Evolutionary conservation across 2,113 vertebrate species (phyloP).

Genomic region (Crotophaga sulcirostris): DNA sequence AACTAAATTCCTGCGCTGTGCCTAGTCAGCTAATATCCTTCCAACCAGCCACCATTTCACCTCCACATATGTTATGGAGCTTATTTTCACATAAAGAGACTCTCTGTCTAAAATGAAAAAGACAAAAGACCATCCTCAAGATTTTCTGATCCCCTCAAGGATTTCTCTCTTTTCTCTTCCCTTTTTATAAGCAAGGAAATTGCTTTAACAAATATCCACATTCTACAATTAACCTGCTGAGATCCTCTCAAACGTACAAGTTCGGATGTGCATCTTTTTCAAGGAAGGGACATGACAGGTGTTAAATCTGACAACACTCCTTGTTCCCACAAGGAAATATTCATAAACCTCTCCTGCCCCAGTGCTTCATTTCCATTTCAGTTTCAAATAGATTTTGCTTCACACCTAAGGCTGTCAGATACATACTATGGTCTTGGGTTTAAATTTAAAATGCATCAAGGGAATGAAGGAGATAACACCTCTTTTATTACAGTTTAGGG

Average conservation of each 20-base stretch:
- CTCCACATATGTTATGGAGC: not conserved
- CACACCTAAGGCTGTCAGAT: constrained; percentile 55
- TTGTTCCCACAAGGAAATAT: constrained; percentile 31
- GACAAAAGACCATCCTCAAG: not conserved
- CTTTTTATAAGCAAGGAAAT: not conserved
- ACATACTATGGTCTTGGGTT: not conserved
- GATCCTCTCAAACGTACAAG: constrained; percentile 9
- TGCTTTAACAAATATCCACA: not conserved
- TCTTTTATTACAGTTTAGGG: constrained; percentile 57
- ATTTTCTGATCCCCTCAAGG: not conserved
- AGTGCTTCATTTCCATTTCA: constrained; percentile 57
- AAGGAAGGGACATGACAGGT: not conserved
- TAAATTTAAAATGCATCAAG: constrained; percentile 64
- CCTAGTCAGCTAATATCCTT: not conserved
- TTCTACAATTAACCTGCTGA: not conserved
- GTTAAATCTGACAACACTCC: constrained; percentile 54
- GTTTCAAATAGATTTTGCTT: constrained; percentile 57
- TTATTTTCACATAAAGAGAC: not conserved
- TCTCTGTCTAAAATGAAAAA: not conserved
- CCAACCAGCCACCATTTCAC: not conserved
- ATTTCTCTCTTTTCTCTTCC: not conserved
- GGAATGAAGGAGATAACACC: constrained; percentile 50
- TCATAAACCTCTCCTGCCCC: constrained; percentile 30
- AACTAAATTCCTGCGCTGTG: not conserved
- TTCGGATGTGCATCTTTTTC: not conserved